Conservation (phyloP, 2,888 invertebrate species). For the Nymphalis c-album region DNA sequence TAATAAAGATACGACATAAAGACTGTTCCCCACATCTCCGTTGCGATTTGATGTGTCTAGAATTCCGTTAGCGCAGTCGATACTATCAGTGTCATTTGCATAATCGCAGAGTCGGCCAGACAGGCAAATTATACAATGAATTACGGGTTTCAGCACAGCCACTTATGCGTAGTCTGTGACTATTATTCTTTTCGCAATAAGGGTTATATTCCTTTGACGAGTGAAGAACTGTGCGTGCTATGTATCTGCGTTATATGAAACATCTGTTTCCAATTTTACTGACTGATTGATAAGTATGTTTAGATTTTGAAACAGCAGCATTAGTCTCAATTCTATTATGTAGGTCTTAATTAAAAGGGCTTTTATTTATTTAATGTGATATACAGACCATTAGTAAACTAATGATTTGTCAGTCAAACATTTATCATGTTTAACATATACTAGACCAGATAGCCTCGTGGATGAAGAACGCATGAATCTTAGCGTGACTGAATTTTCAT, state of each 20-base stretch:
- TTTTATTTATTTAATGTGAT: background rate
- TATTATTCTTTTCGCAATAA: slow-evolving; percentile 12
- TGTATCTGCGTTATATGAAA: slow-evolving; percentile 13
- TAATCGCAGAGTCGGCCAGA: slow-evolving; percentile 44
- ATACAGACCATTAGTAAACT: too few species aligned
- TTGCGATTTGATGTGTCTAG: slow-evolving; percentile 27
- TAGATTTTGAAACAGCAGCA: slow-evolving; percentile 23
- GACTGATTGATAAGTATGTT: slow-evolving; percentile 27
- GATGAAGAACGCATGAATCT: too few species aligned
- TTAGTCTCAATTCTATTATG: slow-evolving; percentile 18
- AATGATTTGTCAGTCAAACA: too few species aligned
- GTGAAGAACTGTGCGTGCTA: background rate
- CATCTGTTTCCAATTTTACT: slow-evolving; percentile 27
- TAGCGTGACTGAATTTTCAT: too few species aligned
- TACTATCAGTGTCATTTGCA: slow-evolving; percentile 47
- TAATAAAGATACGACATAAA: slow-evolving; percentile 6
- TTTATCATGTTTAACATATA: too few species aligned
- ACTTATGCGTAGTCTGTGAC: slow-evolving; percentile 8
- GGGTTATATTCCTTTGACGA: slow-evolving; percentile 9
- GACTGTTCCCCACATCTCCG: slow-evolving; percentile 15
- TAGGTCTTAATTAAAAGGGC: slow-evolving; percentile 6
- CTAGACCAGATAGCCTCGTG: too few species aligned
- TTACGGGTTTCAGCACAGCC: slow-evolving; percentile 36
- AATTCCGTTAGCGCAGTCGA: slow-evolving; percentile 44
- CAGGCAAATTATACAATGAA: slow-evolving; percentile 44